These are phyloP conservation scores for Philhelius pedissequus DNA, from an alignment of 2,888 invertebrate genomes.

Conservation along the genomic window DNA sequence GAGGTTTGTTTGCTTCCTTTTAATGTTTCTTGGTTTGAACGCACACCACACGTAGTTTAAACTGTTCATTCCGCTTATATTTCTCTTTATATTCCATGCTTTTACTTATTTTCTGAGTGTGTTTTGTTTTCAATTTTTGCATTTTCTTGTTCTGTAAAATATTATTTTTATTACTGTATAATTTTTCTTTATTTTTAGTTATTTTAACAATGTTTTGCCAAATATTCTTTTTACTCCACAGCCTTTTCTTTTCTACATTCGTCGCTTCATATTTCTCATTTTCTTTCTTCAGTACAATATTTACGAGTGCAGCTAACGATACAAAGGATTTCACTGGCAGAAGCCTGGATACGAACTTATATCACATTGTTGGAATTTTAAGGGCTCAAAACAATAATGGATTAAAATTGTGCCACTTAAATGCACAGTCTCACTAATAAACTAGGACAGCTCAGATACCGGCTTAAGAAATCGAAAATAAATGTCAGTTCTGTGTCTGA, in stretches of 20 bases:
- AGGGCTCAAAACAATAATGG: background rate
- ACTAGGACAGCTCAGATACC: background rate
- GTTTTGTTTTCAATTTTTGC: no score
- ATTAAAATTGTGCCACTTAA: background rate
- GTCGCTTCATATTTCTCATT: background rate
- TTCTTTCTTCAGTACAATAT: background rate
- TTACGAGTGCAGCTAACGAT: background rate
- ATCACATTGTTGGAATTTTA: background rate
- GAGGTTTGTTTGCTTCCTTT: no score
- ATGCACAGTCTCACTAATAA: background rate
- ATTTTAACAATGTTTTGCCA: no score
- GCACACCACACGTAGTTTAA: no score
- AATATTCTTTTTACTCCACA: background rate
- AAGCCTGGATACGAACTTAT: background rate
- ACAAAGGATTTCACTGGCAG: background rate
- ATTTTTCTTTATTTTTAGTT: no score
- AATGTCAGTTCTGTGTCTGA: background rate
- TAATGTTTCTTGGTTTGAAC: no score
- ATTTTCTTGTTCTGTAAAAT: no score
- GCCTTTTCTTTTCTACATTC: background rate
- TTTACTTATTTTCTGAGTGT: no score
- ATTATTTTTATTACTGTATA: no score
- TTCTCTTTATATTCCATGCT: no score
- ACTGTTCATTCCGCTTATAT: no score
- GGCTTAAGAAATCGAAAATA: background rate